A percentile compares a stretch with the other conserved stretches of the same genome.
These are phyloP conservation scores for Melanaphis sacchari DNA, from an alignment of 1,140 invertebrate genomes.

Conservation along the genomic window DNA sequence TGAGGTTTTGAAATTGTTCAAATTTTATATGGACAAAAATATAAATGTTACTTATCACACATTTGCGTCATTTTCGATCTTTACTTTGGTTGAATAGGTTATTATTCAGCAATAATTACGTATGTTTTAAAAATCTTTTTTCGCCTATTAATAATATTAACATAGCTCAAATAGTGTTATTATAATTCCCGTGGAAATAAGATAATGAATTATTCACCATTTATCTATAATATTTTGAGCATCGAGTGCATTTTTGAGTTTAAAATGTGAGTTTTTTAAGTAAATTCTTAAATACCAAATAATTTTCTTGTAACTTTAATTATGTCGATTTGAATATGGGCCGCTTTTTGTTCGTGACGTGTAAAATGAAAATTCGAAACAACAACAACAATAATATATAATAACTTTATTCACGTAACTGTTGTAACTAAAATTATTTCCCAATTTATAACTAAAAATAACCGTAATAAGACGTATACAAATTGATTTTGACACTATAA, in stretches of 20 bases:
- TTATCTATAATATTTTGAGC: neutral
- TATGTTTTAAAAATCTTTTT: neutral
- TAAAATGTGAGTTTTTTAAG: neutral
- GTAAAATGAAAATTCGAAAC: neutral
- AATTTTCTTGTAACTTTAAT: neutral
- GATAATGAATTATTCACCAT: neutral
- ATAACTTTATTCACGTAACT: conserved; percentile 5
- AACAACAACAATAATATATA: neutral
- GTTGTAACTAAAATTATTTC: neutral
- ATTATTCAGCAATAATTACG: neutral
- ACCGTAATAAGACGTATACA: neutral
- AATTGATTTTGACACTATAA: conserved; percentile 2
- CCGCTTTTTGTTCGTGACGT: neutral
- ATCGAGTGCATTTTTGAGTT: neutral
- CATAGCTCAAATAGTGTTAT: neutral
- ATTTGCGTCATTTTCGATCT: neutral
- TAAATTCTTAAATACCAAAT: neutral
- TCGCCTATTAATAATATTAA: neutral
- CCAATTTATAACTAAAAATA: neutral
- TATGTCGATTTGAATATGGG: neutral
- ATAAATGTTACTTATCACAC: no score
- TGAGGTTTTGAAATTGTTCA: no score
- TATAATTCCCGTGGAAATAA: no score
- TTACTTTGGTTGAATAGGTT: neutral
- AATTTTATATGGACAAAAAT: no score